Conservation (phyloP, 2,797 vertebrate species). For the Triplophysa yarkandensis region DNA sequence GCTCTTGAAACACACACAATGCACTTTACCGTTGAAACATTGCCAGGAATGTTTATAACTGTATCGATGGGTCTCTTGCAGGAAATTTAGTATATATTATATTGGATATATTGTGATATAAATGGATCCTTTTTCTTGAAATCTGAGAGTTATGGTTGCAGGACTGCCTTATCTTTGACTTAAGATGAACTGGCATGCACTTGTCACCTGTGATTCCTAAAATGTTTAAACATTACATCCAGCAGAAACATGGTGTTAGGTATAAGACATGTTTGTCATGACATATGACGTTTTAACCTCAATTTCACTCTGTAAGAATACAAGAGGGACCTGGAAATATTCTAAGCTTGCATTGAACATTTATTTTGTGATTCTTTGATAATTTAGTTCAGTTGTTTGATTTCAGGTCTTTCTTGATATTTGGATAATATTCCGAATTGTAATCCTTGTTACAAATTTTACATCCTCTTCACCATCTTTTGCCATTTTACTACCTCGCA, state of each 20-base stretch:
- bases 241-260: neutral
- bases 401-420: neutral
- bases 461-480: too few species aligned
- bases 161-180: slow-evolving; percentile 1
- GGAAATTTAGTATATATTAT: neutral
- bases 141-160: neutral
- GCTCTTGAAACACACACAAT: slow-evolving; percentile 44
- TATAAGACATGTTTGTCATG: neutral
- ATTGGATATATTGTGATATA: neutral
- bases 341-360: too few species aligned
- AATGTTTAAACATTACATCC: too few species aligned
- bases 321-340: too few species aligned
- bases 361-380: neutral
- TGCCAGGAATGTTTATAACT: slow-evolving; percentile 43
- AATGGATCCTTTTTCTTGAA: neutral
- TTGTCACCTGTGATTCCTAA: too few species aligned
- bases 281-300: neutral
- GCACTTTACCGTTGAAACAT: slow-evolving; percentile 49
- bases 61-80: neutral
- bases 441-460: too few species aligned
- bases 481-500: too few species aligned
- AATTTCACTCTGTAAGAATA: neutral
- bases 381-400: neutral
- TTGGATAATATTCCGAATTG: neutral
- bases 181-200: neutral